Base-by-base conservation (phyloP, 2,113 vertebrate genomes). In the Addax nasomaculatus region DNA sequence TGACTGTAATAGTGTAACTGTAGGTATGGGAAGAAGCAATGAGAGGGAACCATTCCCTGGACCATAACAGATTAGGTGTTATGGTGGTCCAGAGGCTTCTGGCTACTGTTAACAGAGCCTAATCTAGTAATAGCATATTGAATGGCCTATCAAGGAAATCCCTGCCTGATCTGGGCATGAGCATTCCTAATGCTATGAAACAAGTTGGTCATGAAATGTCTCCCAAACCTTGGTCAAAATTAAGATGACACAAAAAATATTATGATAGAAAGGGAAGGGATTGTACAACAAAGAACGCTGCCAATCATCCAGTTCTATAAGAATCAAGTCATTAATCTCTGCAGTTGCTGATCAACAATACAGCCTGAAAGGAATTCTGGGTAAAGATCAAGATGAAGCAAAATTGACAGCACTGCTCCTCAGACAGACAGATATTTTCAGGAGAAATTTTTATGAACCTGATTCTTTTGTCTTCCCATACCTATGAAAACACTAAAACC, bases 341-440 rank as follows among this genome's bases (percentile, higher is more conserved):
- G 49, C 33, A 13, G 30, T 81, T n/a, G 19, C 11, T 23, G 33
- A 81, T 33, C 19, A 53, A 53, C 33, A 53, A 53, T 4, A 51
- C 0, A 81, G 30, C 11, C 33, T 13, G 6, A 53, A 81, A 53
- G 79, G 49, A 14, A 81, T n/a, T 53, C 49, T 0, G 0, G 49
- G 79, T 33, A n/a, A 81, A 53, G 49, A 53, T 53, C 30, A 53
- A 21, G 49, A 81, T 25, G 33, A 81, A 12, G 49, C 45, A 25
- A n/a, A 81, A 81, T 0, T 14, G 33, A n/a, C 11, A 81, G 49
- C n/a, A n/a, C 79, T 25, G 19, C 11, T 51, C 49, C 33, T 13
- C 79, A 53, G 30, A 53, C 3, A 25, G 49, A 15, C 8, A 81
- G 49, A 53, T 53, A 53, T 81, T 81, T 53, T 53, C 79, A 53